These are phyloP conservation scores for Coenobita brevimanus DNA, from an alignment of 1,140 invertebrate genomes.

Conservation along the genomic window DNA sequence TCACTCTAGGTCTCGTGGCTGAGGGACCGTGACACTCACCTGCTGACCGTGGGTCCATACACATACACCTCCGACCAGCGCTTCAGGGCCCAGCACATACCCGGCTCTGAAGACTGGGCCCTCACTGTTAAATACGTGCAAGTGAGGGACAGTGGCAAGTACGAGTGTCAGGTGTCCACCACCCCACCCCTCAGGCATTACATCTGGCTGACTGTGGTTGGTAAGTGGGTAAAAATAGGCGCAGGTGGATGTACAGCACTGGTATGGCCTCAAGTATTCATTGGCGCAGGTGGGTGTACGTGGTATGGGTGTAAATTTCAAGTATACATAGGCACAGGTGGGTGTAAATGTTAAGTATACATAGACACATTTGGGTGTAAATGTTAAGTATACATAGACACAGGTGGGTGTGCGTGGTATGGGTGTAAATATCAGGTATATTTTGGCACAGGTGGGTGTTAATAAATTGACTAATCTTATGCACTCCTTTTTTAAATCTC, in stretches of 20 bases:
- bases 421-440: no score
- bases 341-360: no score
- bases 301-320: no score
- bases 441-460: no score
- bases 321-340: no score
- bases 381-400: no score
- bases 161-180: constrained; percentile 31
- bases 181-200: background rate
- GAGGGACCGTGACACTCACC: background rate
- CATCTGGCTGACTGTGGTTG: background rate
- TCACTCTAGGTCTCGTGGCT: background rate
- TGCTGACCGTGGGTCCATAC: background rate
- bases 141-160: background rate
- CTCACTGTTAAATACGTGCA: background rate
- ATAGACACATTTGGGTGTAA: no score
- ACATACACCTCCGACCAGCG: no score
- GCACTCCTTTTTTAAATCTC: no score
- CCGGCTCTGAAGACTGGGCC: background rate
- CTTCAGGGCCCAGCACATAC: background rate
- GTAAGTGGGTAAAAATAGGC: background rate
- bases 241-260: background rate
- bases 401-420: no score
- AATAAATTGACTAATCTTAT: no score
- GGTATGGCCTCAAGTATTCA: background rate
- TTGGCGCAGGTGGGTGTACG: no score